A percentile compares a stretch with the other conserved stretches of the same genome.
These are phyloP conservation scores for Thaumatotibia leucotreta DNA, from an alignment of 1,140 invertebrate species.

Conservation along the genomic window DNA sequence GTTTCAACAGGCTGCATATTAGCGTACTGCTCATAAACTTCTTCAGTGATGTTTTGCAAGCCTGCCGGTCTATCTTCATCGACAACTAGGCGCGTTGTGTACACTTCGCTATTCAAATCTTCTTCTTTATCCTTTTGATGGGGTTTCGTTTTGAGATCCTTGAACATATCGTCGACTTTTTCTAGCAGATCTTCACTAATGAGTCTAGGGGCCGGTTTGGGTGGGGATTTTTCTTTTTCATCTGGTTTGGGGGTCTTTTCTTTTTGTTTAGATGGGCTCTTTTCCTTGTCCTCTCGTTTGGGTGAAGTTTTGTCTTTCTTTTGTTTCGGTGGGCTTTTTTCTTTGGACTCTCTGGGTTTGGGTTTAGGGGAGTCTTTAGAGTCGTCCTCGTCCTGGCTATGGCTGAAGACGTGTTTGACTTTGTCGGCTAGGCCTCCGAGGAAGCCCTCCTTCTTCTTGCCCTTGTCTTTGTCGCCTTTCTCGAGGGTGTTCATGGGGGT, in stretches of 20 bases:
- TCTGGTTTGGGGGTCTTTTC: conserved; percentile 2
- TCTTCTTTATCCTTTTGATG: conserved; percentile 51
- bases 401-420: conserved; percentile 60
- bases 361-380: conserved; percentile 61
- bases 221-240: conserved; percentile 14
- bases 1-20: conserved; percentile 68
- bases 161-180: conserved; percentile 75
- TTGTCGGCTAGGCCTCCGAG: conserved; percentile 62
- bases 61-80: conserved; percentile 49
- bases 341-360: conserved; percentile 55
- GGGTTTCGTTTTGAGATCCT: conserved; percentile 60
- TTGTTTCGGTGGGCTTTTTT: conserved; percentile 17
- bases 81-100: conserved; percentile 61
- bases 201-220: conserved; percentile 64
- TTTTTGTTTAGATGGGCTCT: not conserved
- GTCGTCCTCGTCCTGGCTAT: conserved; percentile 58
- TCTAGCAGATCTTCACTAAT: conserved; percentile 69
- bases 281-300: conserved; percentile 48
- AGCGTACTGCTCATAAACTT: conserved; percentile 63
- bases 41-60: conserved; percentile 47
- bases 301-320: not conserved
- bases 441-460: conserved; percentile 63
- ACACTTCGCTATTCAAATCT: conserved; percentile 50
- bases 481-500: conserved; percentile 67
- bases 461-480: conserved; percentile 40